Evolutionary conservation across 1,140 invertebrate species (phyloP), one percentile per base, ranked within the genome.

Genomic region (Ruditapes philippinarum): DNA sequence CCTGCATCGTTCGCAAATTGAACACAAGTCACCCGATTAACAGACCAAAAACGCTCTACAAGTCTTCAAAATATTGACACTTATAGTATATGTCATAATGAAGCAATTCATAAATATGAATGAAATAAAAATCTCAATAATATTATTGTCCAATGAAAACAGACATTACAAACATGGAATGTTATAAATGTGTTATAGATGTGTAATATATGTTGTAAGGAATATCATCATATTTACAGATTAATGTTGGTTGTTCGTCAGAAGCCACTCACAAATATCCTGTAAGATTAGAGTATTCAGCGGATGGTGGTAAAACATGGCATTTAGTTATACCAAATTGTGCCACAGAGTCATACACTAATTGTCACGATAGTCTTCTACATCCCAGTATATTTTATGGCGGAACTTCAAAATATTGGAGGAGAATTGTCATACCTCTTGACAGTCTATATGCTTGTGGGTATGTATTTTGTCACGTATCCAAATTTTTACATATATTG

Each of bases 181-280:
- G n/a, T n/a, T n/a, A n/a, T n/a, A n/a, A n/a, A n/a, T n/a, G n/a
- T n/a, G n/a, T n/a, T n/a, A n/a, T n/a, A n/a, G n/a, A n/a, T n/a
- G n/a, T n/a, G n/a, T n/a, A n/a, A n/a, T n/a, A n/a, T n/a, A n/a
- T n/a, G n/a, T n/a, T n/a, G n/a, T n/a, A n/a, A n/a, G n/a, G n/a
- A n/a, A n/a, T n/a, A n/a, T n/a, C n/a, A n/a, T n/a, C n/a, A n/a
- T 89, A 28, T 70, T 82, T 88, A 7, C 85, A 96, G 96, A 95
- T 96, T 11, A 96, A 96, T 90, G 95, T 96, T 51, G 96, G 96
- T 25, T 96, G 96, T 93, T 95, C 94, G 12, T 91, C 94, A 4
- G 93, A 94, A 19, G 91, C 95, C 11, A 94, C 92, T 9, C 86
- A 93, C 25, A 94, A 94, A 76, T 94, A 95, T 76, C 95, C 95